Evolutionary conservation across 2,888 invertebrate genomes (phyloP), one percentile per base, ranked within the genome.

Genomic region (Chymomyza procnemis): DNA sequence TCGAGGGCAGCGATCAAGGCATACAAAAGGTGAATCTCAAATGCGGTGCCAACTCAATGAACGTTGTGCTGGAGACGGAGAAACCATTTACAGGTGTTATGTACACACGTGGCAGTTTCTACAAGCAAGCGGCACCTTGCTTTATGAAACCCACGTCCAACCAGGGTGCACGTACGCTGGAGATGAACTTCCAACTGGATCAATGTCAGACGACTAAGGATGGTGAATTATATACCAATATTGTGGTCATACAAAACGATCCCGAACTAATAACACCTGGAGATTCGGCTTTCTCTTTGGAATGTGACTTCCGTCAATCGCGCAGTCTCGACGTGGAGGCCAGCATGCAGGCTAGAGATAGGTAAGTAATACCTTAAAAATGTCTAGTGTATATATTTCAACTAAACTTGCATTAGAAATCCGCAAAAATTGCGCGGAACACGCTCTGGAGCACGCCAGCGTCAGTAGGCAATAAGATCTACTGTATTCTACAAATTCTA

Each of bases 221-320:
- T 66, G 92, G 92, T 14, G 92, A 93, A 50, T 91, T 93, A 4
- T 94, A 92, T 83, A 92, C 92, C 0, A 94, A 94, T 76, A 92
- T 93, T 55, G 91, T 94, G 22, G 92, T 94, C 3, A 91, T 94
- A 59, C 94, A 94, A 87, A 93, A 94, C 77, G 94, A 94, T 88
- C 93, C 94, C 58, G 93, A 93, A 76, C 87, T 94, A 16, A 93
- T 94, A 69, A 93, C 93, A 74, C 93, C 94, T 0, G 94, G 94
- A 1, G 94, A 94, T 84, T 93, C 94, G 4, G 94, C 94, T 47
- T 94, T 94, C 83, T 93, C 92, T 14, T 85, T 94, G 71, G 93
- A 93, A 88, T 94, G 94, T 75, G 94, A 94, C 88, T 94, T 93
- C 80, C 91, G 92, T 47, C 91, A 92, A 71, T 92, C 93, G 0